phyloP scores from a whole-genome alignment of 2,797 vertebrate species.

The Tenualosa thibaudeaui region DNA sequence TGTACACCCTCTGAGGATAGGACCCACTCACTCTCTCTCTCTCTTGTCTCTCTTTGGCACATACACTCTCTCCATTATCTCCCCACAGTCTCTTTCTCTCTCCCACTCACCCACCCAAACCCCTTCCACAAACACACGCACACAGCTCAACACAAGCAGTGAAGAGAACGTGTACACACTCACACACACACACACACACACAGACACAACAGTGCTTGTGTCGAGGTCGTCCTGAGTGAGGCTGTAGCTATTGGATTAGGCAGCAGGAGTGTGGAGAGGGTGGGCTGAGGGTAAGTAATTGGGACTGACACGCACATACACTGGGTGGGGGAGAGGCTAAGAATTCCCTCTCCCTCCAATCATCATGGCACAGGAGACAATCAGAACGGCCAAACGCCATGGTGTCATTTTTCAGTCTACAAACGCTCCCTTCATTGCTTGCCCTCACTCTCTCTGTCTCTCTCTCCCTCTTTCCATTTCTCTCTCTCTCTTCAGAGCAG shows the following conservation, averaged over 20 bases:
- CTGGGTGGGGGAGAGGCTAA: background rate
- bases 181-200: background rate
- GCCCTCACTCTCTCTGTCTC: background rate
- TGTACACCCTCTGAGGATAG: background rate
- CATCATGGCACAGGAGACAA: background rate
- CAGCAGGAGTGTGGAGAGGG: background rate
- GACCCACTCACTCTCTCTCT: background rate
- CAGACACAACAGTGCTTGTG: background rate
- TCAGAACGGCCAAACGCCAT: background rate
- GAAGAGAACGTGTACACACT: too few species aligned
- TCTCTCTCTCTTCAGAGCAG: background rate
- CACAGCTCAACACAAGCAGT: too few species aligned
- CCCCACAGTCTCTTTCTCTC: background rate
- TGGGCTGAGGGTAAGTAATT: background rate
- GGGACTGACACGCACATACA: background rate
- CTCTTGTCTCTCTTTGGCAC: background rate
- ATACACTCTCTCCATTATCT: too few species aligned
- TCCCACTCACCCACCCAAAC: background rate
- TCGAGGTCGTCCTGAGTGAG: background rate
- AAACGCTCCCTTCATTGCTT: background rate
- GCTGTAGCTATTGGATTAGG: background rate
- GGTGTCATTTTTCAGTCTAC: background rate
- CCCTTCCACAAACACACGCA: too few species aligned
- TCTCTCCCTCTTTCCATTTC: background rate
- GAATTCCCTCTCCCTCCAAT: background rate